phyloP scores from a whole-genome alignment of 2,113 vertebrate species.

The Pavo muticus region DNA sequence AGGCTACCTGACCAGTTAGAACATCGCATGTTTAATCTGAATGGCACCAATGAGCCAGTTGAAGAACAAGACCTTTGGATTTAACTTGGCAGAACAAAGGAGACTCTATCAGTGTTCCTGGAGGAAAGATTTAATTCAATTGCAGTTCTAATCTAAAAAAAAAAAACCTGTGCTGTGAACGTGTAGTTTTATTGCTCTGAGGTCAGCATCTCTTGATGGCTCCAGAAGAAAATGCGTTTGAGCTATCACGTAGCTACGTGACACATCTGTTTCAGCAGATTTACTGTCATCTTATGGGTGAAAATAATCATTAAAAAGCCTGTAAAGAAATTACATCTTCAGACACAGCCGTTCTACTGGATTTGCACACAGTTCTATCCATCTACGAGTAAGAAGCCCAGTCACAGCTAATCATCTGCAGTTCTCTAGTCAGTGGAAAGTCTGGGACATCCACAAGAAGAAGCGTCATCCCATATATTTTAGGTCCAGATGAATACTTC shows the following conservation, averaged over 20 bases:
- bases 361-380: background rate
- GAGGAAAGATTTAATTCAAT: background rate
- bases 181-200: slow-evolving; percentile 38
- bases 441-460: background rate
- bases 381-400: accelerated
- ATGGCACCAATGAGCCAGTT: background rate
- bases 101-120: slow-evolving; percentile 27
- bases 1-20: background rate
- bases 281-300: background rate
- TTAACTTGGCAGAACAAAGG: background rate
- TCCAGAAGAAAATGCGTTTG: background rate
- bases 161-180: background rate
- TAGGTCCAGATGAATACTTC: background rate
- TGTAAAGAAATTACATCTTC: background rate
- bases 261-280: background rate
- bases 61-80: slow-evolving; percentile 41
- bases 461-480: background rate
- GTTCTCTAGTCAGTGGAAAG: background rate
- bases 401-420: background rate
- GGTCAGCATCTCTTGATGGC: background rate
- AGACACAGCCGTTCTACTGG: background rate
- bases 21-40: background rate
- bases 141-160: slow-evolving; percentile 24
- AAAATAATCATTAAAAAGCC: background rate
- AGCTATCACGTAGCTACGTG: background rate